Evolutionary conservation across 2,113 vertebrate genomes (phyloP), one percentile per base, ranked within the genome.

Genomic region (Notothenia coriiceps): DNA sequence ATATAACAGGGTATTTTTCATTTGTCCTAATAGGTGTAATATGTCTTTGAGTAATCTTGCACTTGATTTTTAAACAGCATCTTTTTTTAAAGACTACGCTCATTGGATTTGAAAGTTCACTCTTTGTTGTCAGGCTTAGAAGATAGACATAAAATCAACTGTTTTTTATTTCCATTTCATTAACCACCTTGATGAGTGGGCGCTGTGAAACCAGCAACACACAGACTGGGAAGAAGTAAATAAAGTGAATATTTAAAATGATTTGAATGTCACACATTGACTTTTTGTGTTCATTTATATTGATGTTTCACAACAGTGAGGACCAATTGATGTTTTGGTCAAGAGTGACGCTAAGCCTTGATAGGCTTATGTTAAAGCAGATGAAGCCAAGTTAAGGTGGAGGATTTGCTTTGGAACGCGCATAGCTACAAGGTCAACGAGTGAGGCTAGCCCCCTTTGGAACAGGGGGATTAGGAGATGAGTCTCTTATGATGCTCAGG

Each of bases 121-220:
- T 67, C 77, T 54, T 80, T 49, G 74, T 67, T 82, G 79, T 83
- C 77, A 77, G 51, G 63, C 71, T 78, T 18, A 70, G 51, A 85
- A 82, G 57, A 64, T 72, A 62, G 63, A 87, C 85, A 88, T 90
- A 84, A 93, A 89, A 78, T 70, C 74, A 80, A 68, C 54, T 22
- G 69, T 87, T 83, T 89, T 89, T 86, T 82, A 62, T 85, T 91
- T 83, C 61, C 80, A 78, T 85, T 71, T 60, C 56, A 80, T 76
- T 75, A 86, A 70, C 70, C 72, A 49, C 70, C 64, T 52, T 72
- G 56, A 52, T 88, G 74, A 29, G 91, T 86, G 86, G 74, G 62
- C 50, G 78, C 82, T 57, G 44, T 70, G 68, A 73, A 87, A 68
- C 61, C 66, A 61, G 52, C 64, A 81, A 22, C 18, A 60, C 29